A percentile compares a stretch with the other conserved stretches of the same genome.
These are phyloP conservation scores for Spilarctia lutea DNA, from an alignment of 2,888 invertebrate species.

Conservation along the genomic window DNA sequence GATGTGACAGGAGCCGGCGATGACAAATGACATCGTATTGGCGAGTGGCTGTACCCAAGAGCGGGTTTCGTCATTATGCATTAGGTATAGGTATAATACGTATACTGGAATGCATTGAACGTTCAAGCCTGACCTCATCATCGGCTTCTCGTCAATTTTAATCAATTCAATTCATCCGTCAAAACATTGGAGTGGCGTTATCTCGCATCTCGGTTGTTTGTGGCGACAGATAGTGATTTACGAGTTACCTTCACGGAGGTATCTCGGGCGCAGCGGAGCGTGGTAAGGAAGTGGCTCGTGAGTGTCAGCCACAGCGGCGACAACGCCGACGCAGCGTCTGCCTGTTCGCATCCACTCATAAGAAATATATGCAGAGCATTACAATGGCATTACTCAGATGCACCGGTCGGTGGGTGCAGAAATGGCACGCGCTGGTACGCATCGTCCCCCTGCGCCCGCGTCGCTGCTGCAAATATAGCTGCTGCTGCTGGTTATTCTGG, in stretches of 20 bases:
- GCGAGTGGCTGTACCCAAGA: slow-evolving; percentile 72
- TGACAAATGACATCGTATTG: slow-evolving; percentile 79
- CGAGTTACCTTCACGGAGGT: slow-evolving; percentile 29
- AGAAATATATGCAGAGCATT: slow-evolving; percentile 84
- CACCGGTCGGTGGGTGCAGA: slow-evolving; percentile 84
- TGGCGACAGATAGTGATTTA: slow-evolving; percentile 54
- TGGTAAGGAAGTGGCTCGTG: not conserved
- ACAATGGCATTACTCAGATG: slow-evolving; percentile 86
- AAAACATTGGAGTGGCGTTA: slow-evolving; percentile 53
- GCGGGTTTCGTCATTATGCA: slow-evolving; percentile 75
- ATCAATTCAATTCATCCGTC: slow-evolving; percentile 54
- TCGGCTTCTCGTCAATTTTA: slow-evolving; percentile 43
- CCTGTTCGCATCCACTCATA: slow-evolving; percentile 68
- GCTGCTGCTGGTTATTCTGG: slow-evolving; percentile 84
- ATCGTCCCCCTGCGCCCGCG: slow-evolving; percentile 70
- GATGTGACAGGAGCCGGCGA: slow-evolving; percentile 78
- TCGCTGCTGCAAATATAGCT: slow-evolving; percentile 84
- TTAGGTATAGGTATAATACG: slow-evolving; percentile 62
- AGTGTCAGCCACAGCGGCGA: slow-evolving; percentile 46
- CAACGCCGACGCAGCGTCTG: slow-evolving; percentile 79
- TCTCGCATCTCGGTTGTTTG: slow-evolving; percentile 46
- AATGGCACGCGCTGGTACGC: slow-evolving; percentile 81
- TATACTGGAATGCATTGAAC: slow-evolving; percentile 44
- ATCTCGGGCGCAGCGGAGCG: slow-evolving; percentile 33
- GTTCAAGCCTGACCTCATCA: slow-evolving; percentile 44